Percentiles rank a stretch among this genome's conserved stretches.
phyloP scores from a whole-genome alignment of 2,888 invertebrate genomes.

The Cetonia aurata region DNA sequence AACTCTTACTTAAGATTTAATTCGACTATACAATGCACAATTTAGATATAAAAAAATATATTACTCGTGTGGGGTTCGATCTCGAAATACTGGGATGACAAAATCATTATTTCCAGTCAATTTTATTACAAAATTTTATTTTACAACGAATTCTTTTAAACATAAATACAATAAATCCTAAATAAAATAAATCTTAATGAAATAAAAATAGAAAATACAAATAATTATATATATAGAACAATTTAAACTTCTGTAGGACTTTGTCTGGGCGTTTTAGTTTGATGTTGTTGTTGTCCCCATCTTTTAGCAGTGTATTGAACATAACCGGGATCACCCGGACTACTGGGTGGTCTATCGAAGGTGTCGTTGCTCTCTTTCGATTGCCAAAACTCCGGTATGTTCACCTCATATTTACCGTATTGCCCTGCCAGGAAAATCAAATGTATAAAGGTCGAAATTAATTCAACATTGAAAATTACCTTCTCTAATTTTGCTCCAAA shows the following conservation, averaged over 20 bases:
- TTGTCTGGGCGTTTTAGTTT: conserved; percentile 68
- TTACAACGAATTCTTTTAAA: too few species aligned
- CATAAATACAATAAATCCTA: too few species aligned
- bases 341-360: conserved; percentile 70
- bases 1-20: too few species aligned
- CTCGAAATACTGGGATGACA: too few species aligned
- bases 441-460: not conserved
- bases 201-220: too few species aligned
- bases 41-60: too few species aligned
- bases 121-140: too few species aligned
- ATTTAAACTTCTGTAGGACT: conserved; percentile 51
- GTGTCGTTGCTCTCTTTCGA: conserved; percentile 60
- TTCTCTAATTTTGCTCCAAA: conserved; percentile 65
- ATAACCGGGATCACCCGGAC: conserved; percentile 80
- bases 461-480: conserved; percentile 49
- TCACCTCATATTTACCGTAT: conserved; percentile 61
- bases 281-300: conserved; percentile 69
- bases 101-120: too few species aligned
- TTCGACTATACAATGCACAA: too few species aligned
- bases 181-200: too few species aligned
- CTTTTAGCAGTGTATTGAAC: conserved; percentile 79
- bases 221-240: too few species aligned
- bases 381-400: conserved; percentile 66
- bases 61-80: too few species aligned
- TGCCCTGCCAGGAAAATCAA: conserved; percentile 64